Base-by-base conservation (phyloP, 1,140 invertebrate genomes). In the Bombus impatiens region DNA sequence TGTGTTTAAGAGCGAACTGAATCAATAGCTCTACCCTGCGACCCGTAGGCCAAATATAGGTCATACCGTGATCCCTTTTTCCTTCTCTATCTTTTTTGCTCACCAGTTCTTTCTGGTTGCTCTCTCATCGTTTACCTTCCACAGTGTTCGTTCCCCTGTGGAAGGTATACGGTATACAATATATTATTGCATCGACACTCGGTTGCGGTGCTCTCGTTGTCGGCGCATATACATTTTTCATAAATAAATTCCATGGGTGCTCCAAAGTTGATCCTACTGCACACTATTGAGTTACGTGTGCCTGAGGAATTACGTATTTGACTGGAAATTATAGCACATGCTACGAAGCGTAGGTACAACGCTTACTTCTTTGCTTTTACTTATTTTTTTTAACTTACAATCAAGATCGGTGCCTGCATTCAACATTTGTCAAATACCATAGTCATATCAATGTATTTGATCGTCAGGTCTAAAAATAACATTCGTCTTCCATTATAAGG, bases 1-100 rank as follows among this genome's bases (percentile, higher is more conserved):
- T 94, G 93, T 94, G 92, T 94, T 94, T 94, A 94, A 94, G 93
- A 93, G 93, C 91, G 88, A 92, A 90, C 88, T 89, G 90, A 94
- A 94, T 94, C 94, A 93, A 94, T 94, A 94, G 91, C 91, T 87
- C 89, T 93, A 88, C 88, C 88, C 92, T 93, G 87, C 91, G 93
- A 93, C 92, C 92, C 92, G 85, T 91, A 89, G 89, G 90, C 92
- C 86, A 92, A 84, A 94, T 94, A 87, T 94, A 90, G 94, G 94
- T 94, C 93, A 93, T 91, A 92, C 87, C 88, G 90, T 92, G 91
- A 92, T 90, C 82, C 92, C 89, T 89, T 89, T 86, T 90, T 88
- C 90, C 65, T 53, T 62, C 86, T 89, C 40, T 74, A 9, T 53
- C 84, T 71, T 40, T 47, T 32, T 70, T 35, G 59, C 77, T 57